These are phyloP conservation scores for Coecobrya sp. DNA, from an alignment of 2,888 invertebrate genomes.

Conservation along the genomic window DNA sequence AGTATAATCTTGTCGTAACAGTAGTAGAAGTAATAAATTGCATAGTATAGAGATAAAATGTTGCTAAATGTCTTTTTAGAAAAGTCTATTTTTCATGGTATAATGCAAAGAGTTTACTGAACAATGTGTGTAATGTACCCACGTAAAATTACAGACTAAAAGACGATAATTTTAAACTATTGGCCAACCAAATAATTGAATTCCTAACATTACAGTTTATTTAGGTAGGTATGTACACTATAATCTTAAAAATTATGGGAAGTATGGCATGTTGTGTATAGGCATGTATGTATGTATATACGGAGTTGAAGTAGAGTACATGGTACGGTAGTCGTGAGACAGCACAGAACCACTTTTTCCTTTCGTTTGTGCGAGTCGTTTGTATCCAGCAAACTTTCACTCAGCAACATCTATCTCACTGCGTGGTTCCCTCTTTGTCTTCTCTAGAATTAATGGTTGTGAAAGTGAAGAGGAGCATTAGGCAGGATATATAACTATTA, in stretches of 20 bases:
- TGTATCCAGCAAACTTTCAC: slow-evolving; percentile 64
- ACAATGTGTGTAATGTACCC: not conserved
- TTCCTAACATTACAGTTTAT: not conserved
- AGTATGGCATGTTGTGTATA: slow-evolving; percentile 61
- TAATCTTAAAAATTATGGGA: slow-evolving; percentile 12
- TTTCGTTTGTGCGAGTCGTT: slow-evolving; percentile 41
- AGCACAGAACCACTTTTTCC: slow-evolving; percentile 3
- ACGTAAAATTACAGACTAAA: not conserved
- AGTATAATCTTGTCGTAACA: not conserved
- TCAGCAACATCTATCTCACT: slow-evolving; percentile 17
- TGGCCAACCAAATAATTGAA: slow-evolving; percentile 31
- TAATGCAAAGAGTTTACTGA: slow-evolving; percentile 10
- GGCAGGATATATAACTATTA: slow-evolving; percentile 34
- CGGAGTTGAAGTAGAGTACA: not conserved
- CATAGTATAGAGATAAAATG: slow-evolving; percentile 26
- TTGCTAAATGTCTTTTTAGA: slow-evolving; percentile 53
- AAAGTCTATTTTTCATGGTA: slow-evolving; percentile 56
- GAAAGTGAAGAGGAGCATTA: slow-evolving; percentile 59
- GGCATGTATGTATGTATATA: slow-evolving; percentile 26
- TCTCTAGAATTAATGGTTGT: slow-evolving; percentile 55
- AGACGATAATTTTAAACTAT: slow-evolving; percentile 32
- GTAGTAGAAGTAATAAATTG: not conserved
- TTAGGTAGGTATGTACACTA: not conserved
- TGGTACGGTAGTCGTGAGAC: not conserved
- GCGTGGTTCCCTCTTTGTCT: slow-evolving; percentile 43